Evolutionary conservation across 2,888 invertebrate species (phyloP).

Genomic region (Polia nebulosa): DNA sequence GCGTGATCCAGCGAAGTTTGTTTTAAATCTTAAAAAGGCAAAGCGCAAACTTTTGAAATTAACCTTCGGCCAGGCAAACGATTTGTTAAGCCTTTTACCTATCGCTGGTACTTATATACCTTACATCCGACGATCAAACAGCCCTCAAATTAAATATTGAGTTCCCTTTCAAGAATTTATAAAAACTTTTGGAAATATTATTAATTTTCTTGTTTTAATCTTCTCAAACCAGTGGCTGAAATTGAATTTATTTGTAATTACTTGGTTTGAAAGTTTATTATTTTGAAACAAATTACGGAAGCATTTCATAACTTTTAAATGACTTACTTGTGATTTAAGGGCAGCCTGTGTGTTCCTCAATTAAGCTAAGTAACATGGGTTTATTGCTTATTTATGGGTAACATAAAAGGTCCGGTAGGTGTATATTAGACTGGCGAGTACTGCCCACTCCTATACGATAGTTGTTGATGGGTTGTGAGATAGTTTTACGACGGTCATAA

Average conservation of each 20-base stretch:
- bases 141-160: slow-evolving; percentile 44
- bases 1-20: slow-evolving; percentile 36
- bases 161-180: slow-evolving; percentile 42
- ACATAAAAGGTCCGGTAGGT: slow-evolving; percentile 16
- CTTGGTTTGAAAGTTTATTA: slow-evolving; percentile 41
- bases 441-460: slow-evolving; percentile 24
- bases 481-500: slow-evolving; percentile 57
- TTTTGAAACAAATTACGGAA: slow-evolving; percentile 37
- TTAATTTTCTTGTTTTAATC: slow-evolving; percentile 49
- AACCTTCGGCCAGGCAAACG: slow-evolving; percentile 30
- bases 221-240: slow-evolving; percentile 26
- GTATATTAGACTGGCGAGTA: not conserved
- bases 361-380: slow-evolving; percentile 30
- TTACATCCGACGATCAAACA: slow-evolving; percentile 37
- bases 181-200: slow-evolving; percentile 45
- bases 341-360: slow-evolving; percentile 1
- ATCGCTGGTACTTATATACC: slow-evolving; percentile 23
- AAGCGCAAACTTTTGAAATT: slow-evolving; percentile 53
- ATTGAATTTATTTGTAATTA: slow-evolving; percentile 60
- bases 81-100: slow-evolving; percentile 37
- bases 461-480: slow-evolving; percentile 32
- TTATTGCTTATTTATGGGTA: slow-evolving; percentile 30
- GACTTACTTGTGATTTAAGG: slow-evolving; percentile 15
- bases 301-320: slow-evolving; percentile 35
- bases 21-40: slow-evolving; percentile 53